phyloP scores from a whole-genome alignment of 2,113 vertebrate species.

The Xenopus laevis region DNA sequence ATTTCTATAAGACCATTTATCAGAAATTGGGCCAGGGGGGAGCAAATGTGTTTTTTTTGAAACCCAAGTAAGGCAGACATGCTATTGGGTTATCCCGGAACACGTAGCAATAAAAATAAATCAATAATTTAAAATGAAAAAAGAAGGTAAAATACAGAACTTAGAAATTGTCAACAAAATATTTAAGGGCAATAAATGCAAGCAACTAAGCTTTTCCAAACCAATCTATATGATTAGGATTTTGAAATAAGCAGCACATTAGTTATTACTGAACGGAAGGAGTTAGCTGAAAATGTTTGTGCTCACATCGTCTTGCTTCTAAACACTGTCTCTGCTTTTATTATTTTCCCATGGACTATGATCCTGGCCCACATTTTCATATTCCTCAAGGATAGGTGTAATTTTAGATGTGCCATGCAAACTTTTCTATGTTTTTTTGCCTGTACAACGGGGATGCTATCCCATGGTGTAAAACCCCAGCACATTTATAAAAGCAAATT shows the following conservation, averaged over 20 bases:
- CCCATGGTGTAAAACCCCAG: conserved; percentile 61
- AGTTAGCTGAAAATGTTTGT: conserved; percentile 21
- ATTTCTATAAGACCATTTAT: too few relatives aligned
- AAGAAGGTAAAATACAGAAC: not conserved
- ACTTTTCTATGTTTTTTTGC: conserved; percentile 49
- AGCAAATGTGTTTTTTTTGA: too few relatives aligned
- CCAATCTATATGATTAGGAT: conserved; percentile 23
- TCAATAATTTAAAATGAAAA: not conserved
- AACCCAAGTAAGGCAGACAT: too few relatives aligned
- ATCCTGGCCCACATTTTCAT: conserved; percentile 69
- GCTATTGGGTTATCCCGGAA: too few relatives aligned
- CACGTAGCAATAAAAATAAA: not conserved
- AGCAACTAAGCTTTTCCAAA: conserved; percentile 16
- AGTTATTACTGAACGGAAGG: conserved; percentile 22
- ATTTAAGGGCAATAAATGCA: conserved; percentile 14
- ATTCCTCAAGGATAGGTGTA: conserved; percentile 71
- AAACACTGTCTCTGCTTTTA: conserved; percentile 20
- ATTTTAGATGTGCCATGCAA: conserved; percentile 68
- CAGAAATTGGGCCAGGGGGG: too few relatives aligned
- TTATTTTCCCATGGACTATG: conserved; percentile 52
- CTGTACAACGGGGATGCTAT: conserved; percentile 59
- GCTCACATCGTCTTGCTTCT: conserved; percentile 23
- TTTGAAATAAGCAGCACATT: conserved; percentile 12
- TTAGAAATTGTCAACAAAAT: conserved; percentile 8
- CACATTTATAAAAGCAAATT: conserved; percentile 60